Evolutionary conservation across 2,888 invertebrate genomes (phyloP).

Genomic region (Phaonia tiefii): DNA sequence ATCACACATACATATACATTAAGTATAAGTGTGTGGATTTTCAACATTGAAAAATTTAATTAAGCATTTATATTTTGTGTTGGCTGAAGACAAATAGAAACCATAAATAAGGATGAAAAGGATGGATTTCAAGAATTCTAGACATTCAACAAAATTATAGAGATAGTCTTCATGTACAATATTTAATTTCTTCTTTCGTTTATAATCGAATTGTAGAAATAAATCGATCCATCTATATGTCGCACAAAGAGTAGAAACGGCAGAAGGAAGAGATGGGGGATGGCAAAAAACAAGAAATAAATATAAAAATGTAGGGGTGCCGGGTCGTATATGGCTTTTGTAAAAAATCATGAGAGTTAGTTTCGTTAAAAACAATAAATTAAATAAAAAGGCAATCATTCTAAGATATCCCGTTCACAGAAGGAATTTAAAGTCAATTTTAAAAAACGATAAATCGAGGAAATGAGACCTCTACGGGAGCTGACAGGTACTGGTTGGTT

Average conservation of each 20-base stretch:
- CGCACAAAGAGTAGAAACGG: background rate
- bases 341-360: conserved; percentile 4
- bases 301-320: too few relatives aligned
- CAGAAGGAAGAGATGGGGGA: background rate
- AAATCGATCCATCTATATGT: background rate
- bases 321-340: background rate
- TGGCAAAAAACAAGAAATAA: too few relatives aligned
- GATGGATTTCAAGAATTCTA: conserved; percentile 1
- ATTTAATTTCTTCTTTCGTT: background rate
- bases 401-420: too few relatives aligned
- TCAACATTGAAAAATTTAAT: conserved; percentile 60
- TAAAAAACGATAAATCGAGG: too few relatives aligned
- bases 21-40: background rate
- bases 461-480: too few relatives aligned
- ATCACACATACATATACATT: too few relatives aligned
- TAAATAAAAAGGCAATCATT: too few relatives aligned
- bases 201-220: conserved; percentile 1
- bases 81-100: conserved; percentile 22
- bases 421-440: too few relatives aligned
- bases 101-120: conserved; percentile 54
- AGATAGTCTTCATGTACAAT: background rate
- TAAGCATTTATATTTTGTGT: conserved; percentile 60
- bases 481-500: too few relatives aligned
- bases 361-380: too few relatives aligned
- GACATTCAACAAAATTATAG: conserved; percentile 35